phyloP scores from a whole-genome alignment of 2,888 invertebrate species.

The Chymomyza fuscimana region DNA sequence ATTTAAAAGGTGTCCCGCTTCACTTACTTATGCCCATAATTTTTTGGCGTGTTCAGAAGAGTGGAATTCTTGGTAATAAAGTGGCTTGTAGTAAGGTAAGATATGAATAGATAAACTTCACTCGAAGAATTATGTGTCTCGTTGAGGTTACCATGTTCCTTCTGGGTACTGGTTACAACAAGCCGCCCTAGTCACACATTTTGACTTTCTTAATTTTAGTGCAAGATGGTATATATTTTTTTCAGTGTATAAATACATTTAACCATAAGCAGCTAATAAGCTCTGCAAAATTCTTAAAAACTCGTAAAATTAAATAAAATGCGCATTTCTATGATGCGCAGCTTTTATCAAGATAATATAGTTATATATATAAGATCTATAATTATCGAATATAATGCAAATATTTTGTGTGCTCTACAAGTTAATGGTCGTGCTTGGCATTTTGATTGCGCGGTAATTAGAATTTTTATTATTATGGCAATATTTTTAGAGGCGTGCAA shows the following conservation, averaged over 20 bases:
- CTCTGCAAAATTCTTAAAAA: not conserved
- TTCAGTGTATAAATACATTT: not conserved
- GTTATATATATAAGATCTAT: too few species aligned
- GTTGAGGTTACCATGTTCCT: too few species aligned
- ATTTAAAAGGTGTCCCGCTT: too few species aligned
- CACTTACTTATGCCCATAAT: too few species aligned
- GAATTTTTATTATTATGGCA: slow-evolving; percentile 25
- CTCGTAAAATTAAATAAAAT: not conserved
- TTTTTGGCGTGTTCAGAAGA: too few species aligned
- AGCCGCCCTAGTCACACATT: too few species aligned
- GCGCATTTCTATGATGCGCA: not conserved
- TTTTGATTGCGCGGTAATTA: slow-evolving; percentile 45
- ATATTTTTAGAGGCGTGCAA: slow-evolving; percentile 29
- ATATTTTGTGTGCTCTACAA: slow-evolving; percentile 17
- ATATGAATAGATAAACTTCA: too few species aligned
- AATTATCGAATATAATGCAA: not conserved
- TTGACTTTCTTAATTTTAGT: too few species aligned
- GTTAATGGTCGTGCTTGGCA: slow-evolving; percentile 7
- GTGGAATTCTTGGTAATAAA: too few species aligned
- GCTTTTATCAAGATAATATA: not conserved
- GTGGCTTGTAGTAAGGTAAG: too few species aligned
- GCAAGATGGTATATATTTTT: not conserved
- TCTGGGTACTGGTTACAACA: too few species aligned
- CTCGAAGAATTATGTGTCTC: too few species aligned
- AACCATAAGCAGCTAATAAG: not conserved